A percentile compares a stretch with the other conserved stretches of the same genome.
Conservation (phyloP, 2,113 vertebrate species). For the Dascyllus trimaculatus region DNA sequence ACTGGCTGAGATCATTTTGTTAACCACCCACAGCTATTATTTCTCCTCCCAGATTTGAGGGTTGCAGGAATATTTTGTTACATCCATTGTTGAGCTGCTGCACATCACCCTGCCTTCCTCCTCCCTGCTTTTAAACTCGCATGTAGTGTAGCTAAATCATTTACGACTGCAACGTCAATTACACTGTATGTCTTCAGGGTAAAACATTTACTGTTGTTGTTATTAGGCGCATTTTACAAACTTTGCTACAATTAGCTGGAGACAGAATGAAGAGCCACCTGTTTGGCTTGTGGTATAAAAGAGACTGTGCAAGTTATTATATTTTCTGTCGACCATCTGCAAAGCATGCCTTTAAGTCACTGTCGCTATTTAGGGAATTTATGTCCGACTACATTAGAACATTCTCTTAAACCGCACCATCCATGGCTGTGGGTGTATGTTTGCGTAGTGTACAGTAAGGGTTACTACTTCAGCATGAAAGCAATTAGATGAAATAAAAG, state of each 20-base stretch:
- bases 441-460: conserved; percentile 20
- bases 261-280: conserved; percentile 40
- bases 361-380: conserved; percentile 40
- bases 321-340: conserved; percentile 25
- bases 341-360: conserved; percentile 14
- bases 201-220: conserved; percentile 9
- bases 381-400: background rate
- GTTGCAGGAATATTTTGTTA: conserved; percentile 55
- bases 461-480: conserved; percentile 56
- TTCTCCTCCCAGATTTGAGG: conserved; percentile 9
- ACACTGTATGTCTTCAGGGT: background rate
- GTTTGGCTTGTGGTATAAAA: conserved; percentile 15
- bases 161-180: background rate
- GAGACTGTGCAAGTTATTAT: conserved; percentile 29
- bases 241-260: conserved; percentile 31
- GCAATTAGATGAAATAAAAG: conserved; percentile 67
- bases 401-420: background rate
- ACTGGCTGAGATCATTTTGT: conserved; percentile 13
- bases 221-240: conserved; percentile 29
- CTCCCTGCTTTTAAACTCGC: background rate
- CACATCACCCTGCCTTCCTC: background rate
- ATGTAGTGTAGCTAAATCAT: background rate
- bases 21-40: conserved; percentile 22
- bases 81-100: conserved; percentile 31
- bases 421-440: conserved; percentile 20